Evolutionary conservation across 1,140 invertebrate genomes (phyloP), one percentile per base, ranked within the genome.

Genomic region (Magallana angulata): DNA sequence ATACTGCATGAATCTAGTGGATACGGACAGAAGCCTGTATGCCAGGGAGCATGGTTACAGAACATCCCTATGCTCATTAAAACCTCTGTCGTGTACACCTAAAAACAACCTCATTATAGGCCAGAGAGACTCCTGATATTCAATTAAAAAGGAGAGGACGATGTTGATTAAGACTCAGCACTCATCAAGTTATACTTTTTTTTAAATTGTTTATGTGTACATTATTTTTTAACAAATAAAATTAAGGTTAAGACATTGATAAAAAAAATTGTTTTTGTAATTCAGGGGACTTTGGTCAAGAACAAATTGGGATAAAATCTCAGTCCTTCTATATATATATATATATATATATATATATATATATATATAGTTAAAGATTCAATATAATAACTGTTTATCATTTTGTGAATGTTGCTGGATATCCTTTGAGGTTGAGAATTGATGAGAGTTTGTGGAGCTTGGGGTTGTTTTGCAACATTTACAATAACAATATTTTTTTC

Each of bases 21-120:
- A 99, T 93, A 97, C 96, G 0, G 98, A 99, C 93, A 95, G 98
- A 85, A 97, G 96, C 85, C 92, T 96, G 57, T 95, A 96, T 82
- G 97, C 97, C 14, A 95, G 96, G 94, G 96, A 97, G 92, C 95
- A 95, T 92, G 97, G 96, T 0, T 99, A 99, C 93, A 92, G 93
- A 87, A 97, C 98, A 2, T 95, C 95, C 88, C 95, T 99, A 62
- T 96, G 96, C 12, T 97, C 97, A 92, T 94, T 99, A 7, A 95
- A 96, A 91, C 98, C 98, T 36, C 94, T 96, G 71, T 96, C 96
- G 84, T 99, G 98, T 95, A 98, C 98, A 81, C 97, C 98, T 85
- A 99, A 99, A 95, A 99, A 99, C 96, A 98, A 98, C 95, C 95
- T 99, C 89, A 95, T 99, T 30, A 96, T 99, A 91, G 98, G 98